Percentiles rank a stretch among this genome's conserved stretches.
phyloP scores from a whole-genome alignment of 2,888 invertebrate species.

The Ochropleura leucogaster region DNA sequence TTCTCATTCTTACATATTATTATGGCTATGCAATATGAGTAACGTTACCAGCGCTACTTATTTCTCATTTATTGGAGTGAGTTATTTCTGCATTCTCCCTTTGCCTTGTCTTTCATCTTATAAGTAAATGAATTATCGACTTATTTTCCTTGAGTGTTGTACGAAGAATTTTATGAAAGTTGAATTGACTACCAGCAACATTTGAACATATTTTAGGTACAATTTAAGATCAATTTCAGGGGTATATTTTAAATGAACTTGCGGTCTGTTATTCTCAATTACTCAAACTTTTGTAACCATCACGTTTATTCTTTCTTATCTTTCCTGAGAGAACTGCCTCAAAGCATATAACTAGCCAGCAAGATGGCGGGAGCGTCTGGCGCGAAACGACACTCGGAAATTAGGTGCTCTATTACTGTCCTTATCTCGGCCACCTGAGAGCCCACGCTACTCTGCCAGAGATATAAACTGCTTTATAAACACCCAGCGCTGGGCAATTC shows the following conservation, averaged over 20 bases:
- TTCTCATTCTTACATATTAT: conserved; percentile 64
- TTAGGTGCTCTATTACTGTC: conserved; percentile 68
- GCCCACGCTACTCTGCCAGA: conserved; percentile 38
- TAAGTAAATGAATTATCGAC: conserved; percentile 17
- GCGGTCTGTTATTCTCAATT: conserved; percentile 22
- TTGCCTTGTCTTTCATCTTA: conserved; percentile 42
- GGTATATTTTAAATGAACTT: background rate
- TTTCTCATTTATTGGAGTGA: conserved; percentile 65
- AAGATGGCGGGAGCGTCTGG: conserved; percentile 44
- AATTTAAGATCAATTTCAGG: background rate
- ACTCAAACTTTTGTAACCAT: conserved; percentile 37
- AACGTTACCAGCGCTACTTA: conserved; percentile 57
- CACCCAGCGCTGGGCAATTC: conserved; percentile 30
- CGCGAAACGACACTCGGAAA: conserved; percentile 66
- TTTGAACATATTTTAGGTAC: background rate
- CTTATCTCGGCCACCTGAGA: conserved; percentile 62
- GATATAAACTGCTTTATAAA: conserved; percentile 55
- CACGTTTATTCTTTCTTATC: conserved; percentile 31
- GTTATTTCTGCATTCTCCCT: conserved; percentile 50
- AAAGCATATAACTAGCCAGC: conserved; percentile 26
- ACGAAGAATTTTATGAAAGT: conserved; percentile 6
- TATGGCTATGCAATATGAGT: conserved; percentile 59
- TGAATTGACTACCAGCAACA: background rate
- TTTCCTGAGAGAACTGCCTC: conserved; percentile 26
- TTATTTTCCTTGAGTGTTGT: background rate